These are phyloP conservation scores for Dermochelys coriacea DNA, from an alignment of 2,797 vertebrate genomes.

Conservation along the genomic window DNA sequence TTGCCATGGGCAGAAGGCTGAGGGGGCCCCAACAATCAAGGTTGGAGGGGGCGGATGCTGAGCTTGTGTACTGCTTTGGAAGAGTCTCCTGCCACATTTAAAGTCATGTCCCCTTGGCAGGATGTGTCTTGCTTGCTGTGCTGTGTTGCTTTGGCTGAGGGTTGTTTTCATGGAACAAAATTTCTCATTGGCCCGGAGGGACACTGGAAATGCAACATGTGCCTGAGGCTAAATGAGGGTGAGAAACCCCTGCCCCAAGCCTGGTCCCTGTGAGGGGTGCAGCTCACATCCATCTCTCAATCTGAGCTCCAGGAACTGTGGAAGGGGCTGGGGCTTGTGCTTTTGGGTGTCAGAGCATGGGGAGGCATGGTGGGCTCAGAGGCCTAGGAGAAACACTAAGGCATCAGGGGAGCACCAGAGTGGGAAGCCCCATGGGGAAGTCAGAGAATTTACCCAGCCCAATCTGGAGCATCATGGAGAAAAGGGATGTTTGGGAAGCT, in stretches of 20 bases:
- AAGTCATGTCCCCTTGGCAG: not conserved
- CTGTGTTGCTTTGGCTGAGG: not conserved
- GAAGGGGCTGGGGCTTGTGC: not conserved
- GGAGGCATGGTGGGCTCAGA: not conserved
- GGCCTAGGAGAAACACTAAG: not conserved
- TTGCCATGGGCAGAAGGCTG: not conserved
- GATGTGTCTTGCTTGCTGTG: not conserved
- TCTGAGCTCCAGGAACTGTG: not conserved
- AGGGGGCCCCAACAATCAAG: not conserved
- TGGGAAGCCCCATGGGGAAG: not conserved
- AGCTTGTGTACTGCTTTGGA: not conserved
- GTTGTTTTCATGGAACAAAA: not conserved
- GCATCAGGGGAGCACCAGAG: not conserved
- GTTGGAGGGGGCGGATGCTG: not conserved
- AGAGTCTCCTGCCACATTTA: not conserved
- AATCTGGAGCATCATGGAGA: not conserved
- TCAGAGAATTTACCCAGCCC: not conserved
- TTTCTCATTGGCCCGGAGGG: not conserved
- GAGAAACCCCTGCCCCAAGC: not conserved
- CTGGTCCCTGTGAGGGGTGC: not conserved
- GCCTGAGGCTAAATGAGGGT: not conserved
- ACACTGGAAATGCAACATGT: not conserved
- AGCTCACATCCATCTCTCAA: not conserved
- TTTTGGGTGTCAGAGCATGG: not conserved
- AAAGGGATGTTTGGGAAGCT: not conserved